phyloP scores from a whole-genome alignment of 1,140 invertebrate genomes.

The Panagrolaimus sp. region DNA sequence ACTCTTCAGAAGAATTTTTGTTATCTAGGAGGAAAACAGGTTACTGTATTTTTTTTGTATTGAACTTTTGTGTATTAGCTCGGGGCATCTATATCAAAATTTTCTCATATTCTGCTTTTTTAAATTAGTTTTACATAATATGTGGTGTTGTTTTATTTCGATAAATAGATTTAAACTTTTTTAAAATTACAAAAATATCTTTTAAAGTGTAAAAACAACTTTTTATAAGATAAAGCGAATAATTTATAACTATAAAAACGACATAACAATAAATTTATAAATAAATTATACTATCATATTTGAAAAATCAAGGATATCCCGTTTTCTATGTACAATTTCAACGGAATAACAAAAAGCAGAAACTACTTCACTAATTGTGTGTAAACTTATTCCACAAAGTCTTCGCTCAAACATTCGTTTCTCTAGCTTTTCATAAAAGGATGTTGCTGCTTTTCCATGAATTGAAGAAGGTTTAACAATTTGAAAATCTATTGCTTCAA shows the following conservation, averaged over 20 bases:
- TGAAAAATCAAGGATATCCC: not conserved
- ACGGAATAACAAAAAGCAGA: not conserved
- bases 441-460: not conserved
- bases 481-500: not conserved
- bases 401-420: not conserved
- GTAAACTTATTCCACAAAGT: not conserved
- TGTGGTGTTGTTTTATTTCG: too few relatives aligned
- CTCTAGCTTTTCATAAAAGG: not conserved
- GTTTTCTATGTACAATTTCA: not conserved
- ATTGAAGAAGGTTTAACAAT: not conserved
- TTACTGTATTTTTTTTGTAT: too few relatives aligned
- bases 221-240: not conserved
- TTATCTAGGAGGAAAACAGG: too few relatives aligned
- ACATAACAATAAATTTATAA: not conserved
- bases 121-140: too few relatives aligned
- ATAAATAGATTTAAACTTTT: too few relatives aligned
- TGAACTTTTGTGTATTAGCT: too few relatives aligned
- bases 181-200: too few relatives aligned
- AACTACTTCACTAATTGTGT: not conserved
- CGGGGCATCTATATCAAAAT: too few relatives aligned
- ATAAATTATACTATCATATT: not conserved
- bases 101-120: too few relatives aligned
- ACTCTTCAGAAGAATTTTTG: too few relatives aligned
- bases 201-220: not conserved
- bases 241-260: not conserved